Evolutionary conservation across 1,140 invertebrate species (phyloP).

Genomic region (Spodoptera frugiperda): DNA sequence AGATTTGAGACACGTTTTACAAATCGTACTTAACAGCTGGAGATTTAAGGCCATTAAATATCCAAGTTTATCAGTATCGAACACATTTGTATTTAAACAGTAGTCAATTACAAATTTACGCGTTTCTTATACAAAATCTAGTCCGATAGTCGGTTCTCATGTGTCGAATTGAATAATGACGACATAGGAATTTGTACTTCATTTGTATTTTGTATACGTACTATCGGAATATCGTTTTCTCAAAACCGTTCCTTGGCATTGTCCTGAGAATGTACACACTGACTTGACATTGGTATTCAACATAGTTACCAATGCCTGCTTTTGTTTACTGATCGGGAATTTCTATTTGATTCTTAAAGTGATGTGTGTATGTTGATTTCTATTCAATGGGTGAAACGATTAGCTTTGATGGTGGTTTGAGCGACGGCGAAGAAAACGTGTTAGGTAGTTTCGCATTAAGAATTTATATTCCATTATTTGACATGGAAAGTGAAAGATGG

Average conservation of each 20-base stretch:
- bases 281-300: constrained; percentile 73
- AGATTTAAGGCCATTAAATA: too few relatives aligned
- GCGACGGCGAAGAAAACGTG: constrained; percentile 37
- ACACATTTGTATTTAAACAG: too few relatives aligned
- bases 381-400: constrained; percentile 44
- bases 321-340: constrained; percentile 73
- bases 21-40: neutral
- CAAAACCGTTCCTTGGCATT: constrained; percentile 78
- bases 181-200: constrained; percentile 73
- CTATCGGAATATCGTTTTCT: constrained; percentile 84
- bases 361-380: constrained; percentile 45
- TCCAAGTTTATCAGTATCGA: too few relatives aligned
- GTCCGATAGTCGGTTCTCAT: constrained; percentile 67
- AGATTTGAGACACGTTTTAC: neutral
- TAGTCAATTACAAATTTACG: neutral
- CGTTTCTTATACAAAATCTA: constrained; percentile 16
- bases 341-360: constrained; percentile 65
- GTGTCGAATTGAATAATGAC: constrained; percentile 78
- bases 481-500: constrained; percentile 27
- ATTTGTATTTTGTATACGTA: constrained; percentile 71
- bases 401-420: constrained; percentile 44
- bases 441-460: neutral
- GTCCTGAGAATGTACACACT: constrained; percentile 73
- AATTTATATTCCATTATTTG: constrained; percentile 24
- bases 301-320: constrained; percentile 52